Conservation (phyloP, 2,797 vertebrate genomes). For the Parotocinclus haroldoi region DNA sequence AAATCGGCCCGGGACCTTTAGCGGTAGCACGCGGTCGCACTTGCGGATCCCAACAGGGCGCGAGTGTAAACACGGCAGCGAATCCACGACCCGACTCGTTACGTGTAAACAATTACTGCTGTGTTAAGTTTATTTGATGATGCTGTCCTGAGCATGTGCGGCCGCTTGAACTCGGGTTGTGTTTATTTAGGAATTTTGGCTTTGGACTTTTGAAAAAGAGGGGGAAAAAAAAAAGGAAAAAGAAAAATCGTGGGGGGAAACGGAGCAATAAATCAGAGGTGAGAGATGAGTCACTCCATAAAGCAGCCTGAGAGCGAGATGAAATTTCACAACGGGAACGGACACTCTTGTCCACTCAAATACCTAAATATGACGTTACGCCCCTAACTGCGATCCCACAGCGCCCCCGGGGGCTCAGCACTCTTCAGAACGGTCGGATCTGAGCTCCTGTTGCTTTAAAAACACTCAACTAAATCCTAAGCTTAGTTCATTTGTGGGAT, state of each 20-base stretch:
- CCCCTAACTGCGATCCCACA: too few species aligned
- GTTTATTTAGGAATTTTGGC: conserved; percentile 61
- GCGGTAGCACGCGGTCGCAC: conserved; percentile 55
- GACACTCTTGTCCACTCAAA: too few species aligned
- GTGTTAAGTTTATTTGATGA: conserved; percentile 66
- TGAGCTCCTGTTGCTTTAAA: too few species aligned
- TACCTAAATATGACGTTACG: too few species aligned
- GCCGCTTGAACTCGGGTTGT: conserved; percentile 48
- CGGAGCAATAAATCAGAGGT: background rate
- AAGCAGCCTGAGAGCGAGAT: too few species aligned
- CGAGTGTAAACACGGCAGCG: conserved; percentile 49
- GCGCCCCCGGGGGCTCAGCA: too few species aligned
- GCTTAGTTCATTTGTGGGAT: too few species aligned
- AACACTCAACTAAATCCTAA: too few species aligned
- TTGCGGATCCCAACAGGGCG: conserved; percentile 48
- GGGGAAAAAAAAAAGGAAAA: too few species aligned
- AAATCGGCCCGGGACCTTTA: conserved; percentile 42
- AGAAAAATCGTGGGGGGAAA: conserved; percentile 1
- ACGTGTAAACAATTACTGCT: conserved; percentile 64
- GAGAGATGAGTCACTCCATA: background rate
- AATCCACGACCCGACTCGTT: conserved; percentile 41
- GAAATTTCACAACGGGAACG: too few species aligned
- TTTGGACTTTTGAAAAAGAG: conserved; percentile 34
- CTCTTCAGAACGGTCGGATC: too few species aligned
- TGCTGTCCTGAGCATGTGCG: conserved; percentile 47